These are phyloP conservation scores for Pitta sordida DNA, from an alignment of 2,113 vertebrate species.

Conservation along the genomic window DNA sequence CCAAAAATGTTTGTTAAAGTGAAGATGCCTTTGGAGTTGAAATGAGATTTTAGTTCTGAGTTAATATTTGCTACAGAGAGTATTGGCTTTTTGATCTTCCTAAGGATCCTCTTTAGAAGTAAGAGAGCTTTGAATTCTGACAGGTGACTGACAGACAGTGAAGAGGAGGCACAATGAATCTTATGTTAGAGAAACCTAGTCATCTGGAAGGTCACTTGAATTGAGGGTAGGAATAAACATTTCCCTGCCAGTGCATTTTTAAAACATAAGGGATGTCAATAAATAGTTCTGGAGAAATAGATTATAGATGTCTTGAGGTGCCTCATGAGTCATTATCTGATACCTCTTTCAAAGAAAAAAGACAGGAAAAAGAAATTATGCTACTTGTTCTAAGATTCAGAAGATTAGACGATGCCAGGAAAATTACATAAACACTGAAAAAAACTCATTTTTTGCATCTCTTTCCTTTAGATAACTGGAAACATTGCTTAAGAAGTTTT, in stretches of 20 bases:
- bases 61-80: neutral
- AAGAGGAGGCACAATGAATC: neutral
- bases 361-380: neutral
- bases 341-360: neutral
- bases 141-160: neutral
- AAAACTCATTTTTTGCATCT: neutral
- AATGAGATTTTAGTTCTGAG: neutral
- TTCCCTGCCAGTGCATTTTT: neutral
- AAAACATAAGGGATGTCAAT: neutral
- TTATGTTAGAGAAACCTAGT: neutral
- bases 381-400: neutral
- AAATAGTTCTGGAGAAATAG: neutral
- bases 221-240: neutral
- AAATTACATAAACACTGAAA: neutral
- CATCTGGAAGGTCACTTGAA: neutral
- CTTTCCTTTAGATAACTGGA: neutral
- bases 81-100: slow-evolving; percentile 27
- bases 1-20: neutral
- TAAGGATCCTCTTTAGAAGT: neutral
- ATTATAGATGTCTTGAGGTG: neutral
- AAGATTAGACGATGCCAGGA: neutral
- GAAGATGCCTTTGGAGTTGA: neutral
- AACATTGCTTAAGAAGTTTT: neutral
- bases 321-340: neutral
- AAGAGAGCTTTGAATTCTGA: slow-evolving; percentile 28